phyloP scores from a whole-genome alignment of 2,888 invertebrate species.

The Microplitis manilae region DNA sequence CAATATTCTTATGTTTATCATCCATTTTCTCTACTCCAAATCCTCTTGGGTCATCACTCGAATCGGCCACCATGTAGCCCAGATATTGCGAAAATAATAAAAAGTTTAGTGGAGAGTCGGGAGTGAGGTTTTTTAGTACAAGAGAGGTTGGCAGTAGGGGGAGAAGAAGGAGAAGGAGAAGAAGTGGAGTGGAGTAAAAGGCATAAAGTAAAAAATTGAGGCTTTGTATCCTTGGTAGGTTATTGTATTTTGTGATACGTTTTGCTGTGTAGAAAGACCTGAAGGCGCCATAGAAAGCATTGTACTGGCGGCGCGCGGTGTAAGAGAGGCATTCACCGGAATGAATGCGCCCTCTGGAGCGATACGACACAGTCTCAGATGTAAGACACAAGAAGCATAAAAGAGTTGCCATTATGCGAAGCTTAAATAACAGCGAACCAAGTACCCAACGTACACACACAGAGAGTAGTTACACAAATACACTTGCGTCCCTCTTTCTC shows the following conservation, averaged over 20 bases:
- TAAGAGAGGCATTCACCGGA: constrained; percentile 58
- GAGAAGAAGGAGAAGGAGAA: background rate
- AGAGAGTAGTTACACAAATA: background rate
- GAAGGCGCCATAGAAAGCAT: constrained; percentile 58
- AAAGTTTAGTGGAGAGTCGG: too few relatives aligned
- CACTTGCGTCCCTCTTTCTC: constrained; percentile 16
- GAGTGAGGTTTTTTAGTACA: too few relatives aligned
- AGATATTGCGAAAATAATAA: too few relatives aligned
- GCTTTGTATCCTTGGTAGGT: constrained; percentile 43
- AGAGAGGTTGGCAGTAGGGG: too few relatives aligned
- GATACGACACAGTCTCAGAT: constrained; percentile 66
- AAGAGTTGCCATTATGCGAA: constrained; percentile 69
- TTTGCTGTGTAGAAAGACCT: constrained; percentile 44
- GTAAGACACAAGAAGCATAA: constrained; percentile 70
- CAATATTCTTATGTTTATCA: background rate
- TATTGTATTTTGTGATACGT: constrained; percentile 44
- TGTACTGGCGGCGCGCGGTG: constrained; percentile 53
- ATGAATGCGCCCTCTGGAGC: constrained; percentile 66
- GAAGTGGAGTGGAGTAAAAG: background rate
- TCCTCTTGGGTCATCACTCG: too few relatives aligned
- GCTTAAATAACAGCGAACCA: constrained; percentile 68
- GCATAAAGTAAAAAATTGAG: background rate
- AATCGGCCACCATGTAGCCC: too few relatives aligned
- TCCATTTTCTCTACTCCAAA: too few relatives aligned
- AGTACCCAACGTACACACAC: constrained; percentile 24